Base-by-base conservation (phyloP, 2,888 invertebrate genomes). In the Drosophila bunnanda region DNA sequence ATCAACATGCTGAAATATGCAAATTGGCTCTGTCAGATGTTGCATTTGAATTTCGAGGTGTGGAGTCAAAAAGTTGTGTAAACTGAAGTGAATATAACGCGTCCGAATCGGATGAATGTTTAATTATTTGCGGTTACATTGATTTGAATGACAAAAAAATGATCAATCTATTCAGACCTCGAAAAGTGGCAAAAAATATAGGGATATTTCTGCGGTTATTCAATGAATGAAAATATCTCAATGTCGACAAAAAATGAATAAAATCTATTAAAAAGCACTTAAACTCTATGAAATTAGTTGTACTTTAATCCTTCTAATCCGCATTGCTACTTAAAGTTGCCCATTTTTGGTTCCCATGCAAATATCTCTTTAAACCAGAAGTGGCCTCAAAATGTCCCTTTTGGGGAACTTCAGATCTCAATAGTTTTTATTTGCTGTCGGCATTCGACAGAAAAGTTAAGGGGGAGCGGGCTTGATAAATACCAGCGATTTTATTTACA, bases 11-110 rank as follows among this genome's bases (percentile, higher is more conserved):
- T 70, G 58, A 56, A 56, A 67, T 70, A 67, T 67, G 67, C 71
- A 67, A 67, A 67, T 67, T 70, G 71, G 39, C 32, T 46, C 38
- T 70, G 67, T 48, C 71, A 58, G 58, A 70, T 70, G 67, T 41
- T 32, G 46, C 44, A 38, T 55, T 66, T 46, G 55, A 44, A 53
- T 68, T 54, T 46, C 44, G 55, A 38, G 53, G 70, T 48, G 66
- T 48, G 66, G 57, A 67, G 70, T 46, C 71, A 34, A 39, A 67
- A 70, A 70, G 71, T 48, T 70, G 57, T 28, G 57, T 56, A 67
- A 67, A 70, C 71, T 57, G 39, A 56, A 41, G 66, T 57, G 57
- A 67, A 41, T 28, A 22, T 22, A 38, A 70, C 17, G n/a, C 71
- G 46, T n/a, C 20, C n/a, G n/a, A 66, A 50, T 20, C 41, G 15